These are phyloP conservation scores for Calypte anna DNA, from an alignment of 2,113 vertebrate species.

Conservation along the genomic window DNA sequence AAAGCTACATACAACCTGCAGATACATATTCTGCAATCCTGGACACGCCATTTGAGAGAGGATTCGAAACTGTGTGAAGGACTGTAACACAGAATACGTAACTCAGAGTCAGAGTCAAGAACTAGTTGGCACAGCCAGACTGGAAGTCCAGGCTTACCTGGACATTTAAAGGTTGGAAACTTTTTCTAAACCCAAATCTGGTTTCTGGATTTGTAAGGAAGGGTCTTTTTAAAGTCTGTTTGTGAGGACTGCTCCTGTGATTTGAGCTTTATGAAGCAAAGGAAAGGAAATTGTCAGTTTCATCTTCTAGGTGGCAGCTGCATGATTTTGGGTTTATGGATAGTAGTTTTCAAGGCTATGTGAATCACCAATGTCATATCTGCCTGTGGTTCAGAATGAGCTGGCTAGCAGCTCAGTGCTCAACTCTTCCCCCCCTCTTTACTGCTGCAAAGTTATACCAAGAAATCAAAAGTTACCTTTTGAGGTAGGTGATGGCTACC, in stretches of 20 bases:
- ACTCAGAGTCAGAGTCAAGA: not conserved
- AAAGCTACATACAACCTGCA: not conserved
- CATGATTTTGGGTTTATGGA: not conserved
- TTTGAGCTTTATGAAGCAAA: not conserved
- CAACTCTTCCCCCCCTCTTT: not conserved
- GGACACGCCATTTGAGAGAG: not conserved
- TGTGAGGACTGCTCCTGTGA: not conserved
- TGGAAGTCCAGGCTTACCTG: not conserved
- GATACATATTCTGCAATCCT: not conserved
- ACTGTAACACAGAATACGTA: not conserved
- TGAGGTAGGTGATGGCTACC: not conserved
- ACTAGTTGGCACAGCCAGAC: not conserved
- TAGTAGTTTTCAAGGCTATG: not conserved
- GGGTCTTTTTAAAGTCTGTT: not conserved
- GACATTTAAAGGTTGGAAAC: not conserved
- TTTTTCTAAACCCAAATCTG: slow-evolving; percentile 8
- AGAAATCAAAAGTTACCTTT: slow-evolving; percentile 21
- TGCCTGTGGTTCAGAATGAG: not conserved
- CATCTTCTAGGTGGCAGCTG: not conserved
- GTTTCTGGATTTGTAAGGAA: slow-evolving; percentile 28
- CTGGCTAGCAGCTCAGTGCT: not conserved
- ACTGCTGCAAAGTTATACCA: not conserved
- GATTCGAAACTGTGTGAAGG: not conserved
- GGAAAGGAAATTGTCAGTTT: not conserved
- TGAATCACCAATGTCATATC: not conserved